Conservation (phyloP, 2,888 invertebrate genomes). For the Agapostemon virescens region DNA sequence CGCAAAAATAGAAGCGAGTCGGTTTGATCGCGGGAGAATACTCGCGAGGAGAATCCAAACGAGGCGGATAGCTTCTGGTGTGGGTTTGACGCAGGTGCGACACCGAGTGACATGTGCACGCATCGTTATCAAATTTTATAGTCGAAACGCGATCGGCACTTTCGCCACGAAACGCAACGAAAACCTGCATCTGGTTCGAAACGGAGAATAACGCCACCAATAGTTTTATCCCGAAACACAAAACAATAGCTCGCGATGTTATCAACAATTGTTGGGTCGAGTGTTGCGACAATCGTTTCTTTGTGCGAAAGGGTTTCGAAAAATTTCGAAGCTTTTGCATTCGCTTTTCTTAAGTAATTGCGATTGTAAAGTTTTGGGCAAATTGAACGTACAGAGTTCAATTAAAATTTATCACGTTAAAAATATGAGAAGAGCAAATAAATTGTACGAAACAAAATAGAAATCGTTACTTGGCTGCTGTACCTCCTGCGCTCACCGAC, state of each 20-base stretch:
- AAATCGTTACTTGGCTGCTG: too few species aligned
- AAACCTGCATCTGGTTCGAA: background rate
- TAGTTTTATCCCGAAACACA: background rate
- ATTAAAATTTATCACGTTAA: too few species aligned
- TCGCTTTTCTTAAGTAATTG: background rate
- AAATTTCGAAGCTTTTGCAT: background rate
- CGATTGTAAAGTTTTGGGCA: background rate
- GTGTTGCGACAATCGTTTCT: background rate
- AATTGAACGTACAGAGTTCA: too few species aligned
- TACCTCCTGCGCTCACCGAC: too few species aligned
- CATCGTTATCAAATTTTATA: slow-evolving; percentile 4
- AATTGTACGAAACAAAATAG: too few species aligned
- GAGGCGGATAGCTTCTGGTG: slow-evolving; percentile 19
- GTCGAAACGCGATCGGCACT: background rate
- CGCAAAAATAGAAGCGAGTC: slow-evolving; percentile 44
- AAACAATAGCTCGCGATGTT: background rate
- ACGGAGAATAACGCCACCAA: background rate
- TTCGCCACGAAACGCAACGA: background rate
- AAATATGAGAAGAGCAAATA: too few species aligned
- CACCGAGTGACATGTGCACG: slow-evolving; percentile 28
- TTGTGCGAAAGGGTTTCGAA: too few species aligned
- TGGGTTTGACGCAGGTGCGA: slow-evolving; percentile 39
- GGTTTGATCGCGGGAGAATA: slow-evolving; percentile 27
- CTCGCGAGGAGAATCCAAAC: slow-evolving; percentile 35
- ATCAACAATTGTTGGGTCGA: background rate